phyloP scores from a whole-genome alignment of 2,113 vertebrate species.

The Miniopterus natalensis region DNA sequence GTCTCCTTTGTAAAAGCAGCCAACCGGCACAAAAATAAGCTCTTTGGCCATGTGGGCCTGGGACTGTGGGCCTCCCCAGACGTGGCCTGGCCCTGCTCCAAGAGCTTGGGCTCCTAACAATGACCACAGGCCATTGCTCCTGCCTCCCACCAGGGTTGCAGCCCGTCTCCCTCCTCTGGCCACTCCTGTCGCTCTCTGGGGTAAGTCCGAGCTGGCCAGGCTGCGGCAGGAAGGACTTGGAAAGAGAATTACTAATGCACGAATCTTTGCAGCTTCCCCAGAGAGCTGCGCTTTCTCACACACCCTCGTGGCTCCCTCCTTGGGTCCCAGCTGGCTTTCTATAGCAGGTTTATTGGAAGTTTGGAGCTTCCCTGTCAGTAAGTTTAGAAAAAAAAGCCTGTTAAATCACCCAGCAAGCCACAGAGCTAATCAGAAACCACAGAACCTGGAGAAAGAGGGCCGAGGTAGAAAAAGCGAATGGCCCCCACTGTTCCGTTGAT shows the following conservation, averaged over 20 bases:
- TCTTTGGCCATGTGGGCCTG: neutral
- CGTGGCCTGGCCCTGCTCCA: neutral
- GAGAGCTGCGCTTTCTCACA: neutral
- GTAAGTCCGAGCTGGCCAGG: neutral
- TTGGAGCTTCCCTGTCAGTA: slow-evolving; percentile 47
- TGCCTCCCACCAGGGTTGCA: neutral
- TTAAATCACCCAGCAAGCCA: slow-evolving; percentile 62
- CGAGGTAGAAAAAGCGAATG: slow-evolving; percentile 34
- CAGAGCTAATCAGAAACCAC: slow-evolving; percentile 55
- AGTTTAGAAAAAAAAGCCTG: slow-evolving; percentile 58
- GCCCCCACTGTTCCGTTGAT: neutral
- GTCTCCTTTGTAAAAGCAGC: neutral
- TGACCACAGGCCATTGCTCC: neutral
- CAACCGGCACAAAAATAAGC: neutral
- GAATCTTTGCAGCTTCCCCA: neutral
- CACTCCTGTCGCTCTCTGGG: neutral
- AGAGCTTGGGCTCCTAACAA: neutral
- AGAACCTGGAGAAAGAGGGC: neutral
- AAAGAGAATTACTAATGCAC: neutral
- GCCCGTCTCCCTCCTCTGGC: neutral
- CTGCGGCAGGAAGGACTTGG: neutral
- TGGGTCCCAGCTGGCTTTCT: slow-evolving; percentile 42
- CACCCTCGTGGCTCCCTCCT: neutral
- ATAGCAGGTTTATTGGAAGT: slow-evolving; percentile 53
- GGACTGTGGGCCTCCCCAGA: neutral